These are phyloP conservation scores for Drosophila albomicans DNA, from an alignment of 1,140 invertebrate genomes.

Conservation along the genomic window DNA sequence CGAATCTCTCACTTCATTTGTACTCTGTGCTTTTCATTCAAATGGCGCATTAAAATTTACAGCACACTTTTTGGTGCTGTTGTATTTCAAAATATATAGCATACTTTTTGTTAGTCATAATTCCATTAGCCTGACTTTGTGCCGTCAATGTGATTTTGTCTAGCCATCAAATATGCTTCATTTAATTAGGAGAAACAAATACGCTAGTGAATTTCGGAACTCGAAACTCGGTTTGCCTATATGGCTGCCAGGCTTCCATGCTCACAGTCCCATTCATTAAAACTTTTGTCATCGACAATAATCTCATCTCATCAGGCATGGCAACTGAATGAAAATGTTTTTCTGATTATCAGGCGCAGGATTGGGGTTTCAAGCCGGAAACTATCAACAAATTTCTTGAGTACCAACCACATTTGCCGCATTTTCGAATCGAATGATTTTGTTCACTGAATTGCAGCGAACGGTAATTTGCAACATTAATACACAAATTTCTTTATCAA, in stretches of 20 bases:
- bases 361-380: not conserved
- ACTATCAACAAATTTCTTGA: not conserved
- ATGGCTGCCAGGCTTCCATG: not conserved
- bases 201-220: not conserved
- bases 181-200: not conserved
- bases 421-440: constrained; percentile 1
- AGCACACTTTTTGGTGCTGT: not conserved
- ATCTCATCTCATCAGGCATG: constrained; percentile 9
- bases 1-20: no score
- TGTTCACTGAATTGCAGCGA: not conserved
- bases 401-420: constrained; percentile 9
- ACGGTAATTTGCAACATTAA: not conserved
- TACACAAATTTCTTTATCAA: constrained; percentile 8
- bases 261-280: not conserved
- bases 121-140: not conserved
- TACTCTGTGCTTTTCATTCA: no score
- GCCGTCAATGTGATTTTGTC: not conserved
- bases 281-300: not conserved
- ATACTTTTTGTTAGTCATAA: not conserved
- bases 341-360: not conserved
- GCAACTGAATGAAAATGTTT: constrained; percentile 14
- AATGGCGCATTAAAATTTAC: no score
- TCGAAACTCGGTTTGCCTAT: not conserved
- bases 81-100: not conserved
- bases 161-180: not conserved